Base-by-base conservation (phyloP, 2,888 invertebrate species). In the Amphipyra tragopoginis region DNA sequence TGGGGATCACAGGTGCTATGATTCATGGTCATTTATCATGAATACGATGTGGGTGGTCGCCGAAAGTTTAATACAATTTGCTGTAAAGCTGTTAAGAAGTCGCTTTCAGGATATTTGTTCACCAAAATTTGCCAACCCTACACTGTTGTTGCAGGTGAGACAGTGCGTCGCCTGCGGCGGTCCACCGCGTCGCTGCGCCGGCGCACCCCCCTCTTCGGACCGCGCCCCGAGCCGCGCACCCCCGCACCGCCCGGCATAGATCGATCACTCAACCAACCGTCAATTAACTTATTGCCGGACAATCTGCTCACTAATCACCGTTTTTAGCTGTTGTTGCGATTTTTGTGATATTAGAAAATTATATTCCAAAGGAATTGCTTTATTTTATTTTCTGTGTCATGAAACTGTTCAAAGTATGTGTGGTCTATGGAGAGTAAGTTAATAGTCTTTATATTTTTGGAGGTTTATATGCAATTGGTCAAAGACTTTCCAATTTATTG, bases 151-250 rank as follows among this genome's bases (percentile, higher is more conserved):
- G 89, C 91, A 91, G 91, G 90, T 90, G 91, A 90, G 91, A 91
- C 90, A 87, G 88, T 86, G 83, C 86, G 92, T 92, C 90, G 93
- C 93, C 91, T 81, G 86, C 81, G 92, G 93, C 92, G 86, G 75
- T 85, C 84, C 82, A 80, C 85, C 83, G 81, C 87, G 87, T 83
- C 87, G 88, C 81, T 86, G 87, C 85, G 85, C 84, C 79, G 75
- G 88, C 88, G 87, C 90, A 83, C 74, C 81, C 77, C 77, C 77
- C 83, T 74, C 75, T 66, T 44, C 0, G 39, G 21, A 21, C 49
- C 74, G 63, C 60, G 48, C 65, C 44, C 59, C 57, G 43, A 49
- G 15, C 49, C 53, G 60, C 60, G 48, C 62, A 58, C 56, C 70
- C 60, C 74, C 65, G 59, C 62, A 67, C 83, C 80, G 70, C 77